phyloP scores from a whole-genome alignment of 2,113 vertebrate genomes.

The Dryoscopus gambensis region DNA sequence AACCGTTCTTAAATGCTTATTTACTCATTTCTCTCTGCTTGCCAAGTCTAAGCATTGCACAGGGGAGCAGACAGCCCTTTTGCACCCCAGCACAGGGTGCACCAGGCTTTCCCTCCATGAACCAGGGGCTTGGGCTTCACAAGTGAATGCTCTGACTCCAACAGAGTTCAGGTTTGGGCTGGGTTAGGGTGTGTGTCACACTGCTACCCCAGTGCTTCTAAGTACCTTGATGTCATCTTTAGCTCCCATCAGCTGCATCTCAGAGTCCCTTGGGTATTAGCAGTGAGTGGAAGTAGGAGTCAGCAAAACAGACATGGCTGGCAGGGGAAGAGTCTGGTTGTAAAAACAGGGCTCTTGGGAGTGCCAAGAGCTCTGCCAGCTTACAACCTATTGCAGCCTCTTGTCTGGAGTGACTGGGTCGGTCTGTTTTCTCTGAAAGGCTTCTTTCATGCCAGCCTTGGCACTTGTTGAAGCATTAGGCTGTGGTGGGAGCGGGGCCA shows the following conservation, averaged over 20 bases:
- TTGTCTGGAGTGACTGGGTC: not conserved
- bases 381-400: not conserved
- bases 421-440: not conserved
- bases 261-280: not conserved
- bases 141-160: not conserved
- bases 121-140: not conserved
- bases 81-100: not conserved
- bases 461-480: not conserved
- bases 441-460: not conserved
- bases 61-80: not conserved
- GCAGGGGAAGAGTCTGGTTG: not conserved
- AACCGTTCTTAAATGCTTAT: not conserved
- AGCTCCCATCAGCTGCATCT: not conserved
- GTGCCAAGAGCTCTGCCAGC: not conserved
- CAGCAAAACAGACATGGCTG: not conserved
- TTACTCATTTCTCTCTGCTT: not conserved
- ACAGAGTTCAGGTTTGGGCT: not conserved
- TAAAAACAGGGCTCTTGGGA: not conserved
- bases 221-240: not conserved
- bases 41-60: not conserved
- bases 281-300: not conserved
- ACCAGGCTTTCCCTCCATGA: fast-evolving
- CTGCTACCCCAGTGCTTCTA: not conserved
- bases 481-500: not conserved
- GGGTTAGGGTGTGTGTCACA: not conserved